A percentile compares a stretch with the other conserved stretches of the same genome.
These are phyloP conservation scores for Tamias sibiricus DNA, from an alignment of 2,113 vertebrate species.

Conservation along the genomic window DNA sequence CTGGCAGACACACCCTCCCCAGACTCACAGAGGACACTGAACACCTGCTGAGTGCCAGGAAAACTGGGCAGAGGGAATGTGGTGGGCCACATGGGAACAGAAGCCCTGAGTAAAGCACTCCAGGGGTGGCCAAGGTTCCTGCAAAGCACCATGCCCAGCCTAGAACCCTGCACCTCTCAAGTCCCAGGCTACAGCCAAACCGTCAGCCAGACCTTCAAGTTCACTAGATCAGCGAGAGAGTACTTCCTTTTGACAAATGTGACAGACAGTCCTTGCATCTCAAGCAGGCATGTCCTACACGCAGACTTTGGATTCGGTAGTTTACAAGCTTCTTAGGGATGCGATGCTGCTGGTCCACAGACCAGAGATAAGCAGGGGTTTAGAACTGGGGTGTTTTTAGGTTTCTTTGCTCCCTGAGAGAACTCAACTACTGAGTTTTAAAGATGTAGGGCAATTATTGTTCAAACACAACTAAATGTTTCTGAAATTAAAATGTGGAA, in stretches of 20 bases:
- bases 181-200: not conserved
- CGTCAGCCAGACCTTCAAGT: not conserved
- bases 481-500: constrained; percentile 6
- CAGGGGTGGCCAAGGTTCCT: not conserved
- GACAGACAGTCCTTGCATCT: not conserved
- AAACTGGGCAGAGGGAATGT: not conserved
- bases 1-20: not conserved
- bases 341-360: fast-evolving
- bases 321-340: not conserved
- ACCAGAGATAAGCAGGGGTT: not conserved
- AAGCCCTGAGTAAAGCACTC: not conserved
- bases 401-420: not conserved
- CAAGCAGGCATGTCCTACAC: not conserved
- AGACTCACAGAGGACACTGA: not conserved
- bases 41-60: not conserved
- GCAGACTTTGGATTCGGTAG: not conserved
- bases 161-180: not conserved
- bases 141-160: not conserved
- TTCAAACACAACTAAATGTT: constrained; percentile 17
- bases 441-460: not conserved
- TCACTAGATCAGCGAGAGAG: not conserved
- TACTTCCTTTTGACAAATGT: not conserved
- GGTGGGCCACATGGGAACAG: not conserved
- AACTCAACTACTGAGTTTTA: not conserved
- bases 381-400: not conserved